Evolutionary conservation across 1,140 invertebrate genomes (phyloP).

Genomic region (Drosophila elegans): DNA sequence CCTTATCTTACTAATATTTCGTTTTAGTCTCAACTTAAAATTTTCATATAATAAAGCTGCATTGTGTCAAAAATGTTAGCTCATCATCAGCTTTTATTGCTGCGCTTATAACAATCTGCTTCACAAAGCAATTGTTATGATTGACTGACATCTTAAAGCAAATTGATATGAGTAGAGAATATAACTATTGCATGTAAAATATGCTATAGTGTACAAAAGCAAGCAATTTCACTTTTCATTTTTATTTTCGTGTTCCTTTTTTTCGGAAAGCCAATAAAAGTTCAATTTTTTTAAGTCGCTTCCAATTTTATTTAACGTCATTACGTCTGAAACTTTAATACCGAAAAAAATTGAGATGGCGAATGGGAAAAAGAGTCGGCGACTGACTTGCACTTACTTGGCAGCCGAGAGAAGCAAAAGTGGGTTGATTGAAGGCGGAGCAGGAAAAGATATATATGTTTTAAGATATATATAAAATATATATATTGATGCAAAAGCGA

Average conservation of each 20-base stretch:
- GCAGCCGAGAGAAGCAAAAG: slow-evolving; percentile 14
- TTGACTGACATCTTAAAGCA: not conserved
- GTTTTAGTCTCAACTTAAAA: no score
- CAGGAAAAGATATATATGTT: slow-evolving; percentile 7
- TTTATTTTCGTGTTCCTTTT: slow-evolving; percentile 29
- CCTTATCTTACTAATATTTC: no score
- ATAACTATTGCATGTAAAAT: not conserved
- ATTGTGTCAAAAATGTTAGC: no score
- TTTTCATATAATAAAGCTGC: no score
- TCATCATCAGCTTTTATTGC: no score
- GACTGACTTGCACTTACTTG: slow-evolving; percentile 58
- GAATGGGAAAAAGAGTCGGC: slow-evolving; percentile 1
- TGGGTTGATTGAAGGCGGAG: slow-evolving; percentile 6
- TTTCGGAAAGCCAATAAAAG: slow-evolving; percentile 67
- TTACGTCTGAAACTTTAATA: slow-evolving; percentile 81
- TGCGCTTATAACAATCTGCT: not conserved
- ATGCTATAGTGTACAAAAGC: slow-evolving; percentile 12
- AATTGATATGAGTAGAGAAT: not conserved
- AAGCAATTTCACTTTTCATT: slow-evolving; percentile 69
- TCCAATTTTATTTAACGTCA: slow-evolving; percentile 83
- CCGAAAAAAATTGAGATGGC: slow-evolving; percentile 44
- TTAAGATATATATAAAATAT: not conserved
- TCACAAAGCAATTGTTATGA: not conserved
- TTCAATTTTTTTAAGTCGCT: slow-evolving; percentile 81
- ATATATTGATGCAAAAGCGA: slow-evolving; percentile 43